Conservation (phyloP, 1,140 invertebrate species). For the Triops longicaudatus region DNA sequence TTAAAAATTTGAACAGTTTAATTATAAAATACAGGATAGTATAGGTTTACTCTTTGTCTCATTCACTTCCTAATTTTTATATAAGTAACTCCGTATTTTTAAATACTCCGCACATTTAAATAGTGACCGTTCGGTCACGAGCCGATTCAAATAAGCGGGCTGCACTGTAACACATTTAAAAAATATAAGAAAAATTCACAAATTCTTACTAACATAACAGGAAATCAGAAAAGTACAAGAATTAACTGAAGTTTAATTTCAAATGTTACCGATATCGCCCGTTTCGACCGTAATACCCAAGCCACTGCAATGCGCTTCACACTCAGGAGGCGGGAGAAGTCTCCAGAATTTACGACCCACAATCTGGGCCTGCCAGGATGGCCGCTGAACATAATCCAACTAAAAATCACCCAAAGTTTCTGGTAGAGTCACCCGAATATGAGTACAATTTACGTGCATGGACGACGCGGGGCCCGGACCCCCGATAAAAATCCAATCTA, state of each 20-base stretch:
- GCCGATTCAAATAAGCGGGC: too few relatives aligned
- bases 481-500: conserved; percentile 86
- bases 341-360: conserved; percentile 43
- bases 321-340: conserved; percentile 44
- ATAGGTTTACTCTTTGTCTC: too few relatives aligned
- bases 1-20: too few relatives aligned
- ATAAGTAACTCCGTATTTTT: too few relatives aligned
- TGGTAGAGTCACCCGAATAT: conserved; percentile 19
- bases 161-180: too few relatives aligned
- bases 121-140: too few relatives aligned
- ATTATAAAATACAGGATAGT: too few relatives aligned
- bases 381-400: conserved; percentile 44
- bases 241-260: too few relatives aligned
- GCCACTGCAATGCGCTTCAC: conserved; percentile 38
- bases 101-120: too few relatives aligned
- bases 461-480: conserved; percentile 82
- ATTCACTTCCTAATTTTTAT: too few relatives aligned
- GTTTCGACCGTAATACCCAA: conserved; percentile 41
- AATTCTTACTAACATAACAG: too few relatives aligned
- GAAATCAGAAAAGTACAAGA: too few relatives aligned
- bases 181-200: conserved; percentile 31
- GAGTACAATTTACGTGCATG: conserved; percentile 69
- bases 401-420: conserved; percentile 31
- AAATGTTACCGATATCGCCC: conserved; percentile 49
- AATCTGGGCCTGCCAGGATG: conserved; percentile 49